These are phyloP conservation scores for Halcyon malimbica DNA, from an alignment of 2,113 vertebrate species.

Conservation along the genomic window DNA sequence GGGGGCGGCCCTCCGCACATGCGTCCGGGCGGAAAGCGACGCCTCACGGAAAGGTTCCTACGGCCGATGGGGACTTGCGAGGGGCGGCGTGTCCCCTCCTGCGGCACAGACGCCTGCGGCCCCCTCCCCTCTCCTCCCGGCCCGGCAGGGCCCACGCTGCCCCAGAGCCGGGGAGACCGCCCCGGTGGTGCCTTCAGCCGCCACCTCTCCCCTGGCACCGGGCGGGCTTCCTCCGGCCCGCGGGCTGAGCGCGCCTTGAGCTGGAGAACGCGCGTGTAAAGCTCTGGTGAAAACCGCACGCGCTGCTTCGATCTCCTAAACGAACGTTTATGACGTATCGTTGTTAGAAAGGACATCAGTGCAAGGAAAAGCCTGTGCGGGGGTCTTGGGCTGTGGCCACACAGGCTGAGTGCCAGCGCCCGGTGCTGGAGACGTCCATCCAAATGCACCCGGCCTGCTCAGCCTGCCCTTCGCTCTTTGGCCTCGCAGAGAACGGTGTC, in stretches of 20 bases:
- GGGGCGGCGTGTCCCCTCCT: rapidly evolving
- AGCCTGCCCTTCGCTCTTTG: background rate
- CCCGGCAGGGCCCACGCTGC: background rate
- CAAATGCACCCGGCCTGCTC: rapidly evolving
- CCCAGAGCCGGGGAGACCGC: background rate
- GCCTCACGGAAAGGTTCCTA: background rate
- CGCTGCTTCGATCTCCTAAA: background rate
- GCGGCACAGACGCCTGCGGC: background rate
- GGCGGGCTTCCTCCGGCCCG: background rate
- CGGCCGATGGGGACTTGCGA: rapidly evolving
- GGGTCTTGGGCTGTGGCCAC: background rate
- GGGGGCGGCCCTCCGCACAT: rapidly evolving
- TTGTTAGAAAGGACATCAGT: background rate
- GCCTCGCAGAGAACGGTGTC: too few species aligned
- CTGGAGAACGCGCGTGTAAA: rapidly evolving
- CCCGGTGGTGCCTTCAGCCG: background rate
- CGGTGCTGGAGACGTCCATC: background rate
- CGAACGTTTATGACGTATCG: background rate
- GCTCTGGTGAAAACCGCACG: background rate
- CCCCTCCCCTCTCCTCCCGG: background rate
- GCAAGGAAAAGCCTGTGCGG: rapidly evolving
- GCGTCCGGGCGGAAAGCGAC: background rate
- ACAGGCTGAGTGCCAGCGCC: rapidly evolving
- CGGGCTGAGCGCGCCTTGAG: rapidly evolving
- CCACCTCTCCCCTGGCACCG: rapidly evolving